Evolutionary conservation across 2,888 invertebrate genomes (phyloP), one percentile per base, ranked within the genome.

Genomic region (Microchrysa polita): DNA sequence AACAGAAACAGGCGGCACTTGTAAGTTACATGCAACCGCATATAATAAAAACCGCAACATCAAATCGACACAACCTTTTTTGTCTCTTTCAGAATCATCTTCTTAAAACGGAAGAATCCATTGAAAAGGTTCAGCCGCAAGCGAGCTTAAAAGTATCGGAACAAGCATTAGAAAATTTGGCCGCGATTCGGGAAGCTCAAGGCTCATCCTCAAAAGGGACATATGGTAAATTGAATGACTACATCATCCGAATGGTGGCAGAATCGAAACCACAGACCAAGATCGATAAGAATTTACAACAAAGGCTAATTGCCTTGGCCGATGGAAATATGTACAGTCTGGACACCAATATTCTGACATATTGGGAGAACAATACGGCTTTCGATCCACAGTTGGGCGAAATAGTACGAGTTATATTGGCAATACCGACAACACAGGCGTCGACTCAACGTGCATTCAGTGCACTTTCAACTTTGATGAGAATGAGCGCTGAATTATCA

Each of bases 391-490:
- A 72, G n/a, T 55, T 75, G 20, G n/a, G 52, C 14, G 40, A 74
- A 60, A 57, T 77, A 63, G 72, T 73, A n/a, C 55, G 76, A 67
- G 63, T 76, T 12, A 72, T 63, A 60, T 22, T 76, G 52, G 63
- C 77, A 53, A 75, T 76, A 23, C 77, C 77, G 22, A 48, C 73
- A 20, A 75, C 67, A 10, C 74, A 76, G 65, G 65, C 74, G 16
- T 74, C 76, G 44, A 74, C 75, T n/a, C 74, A 75, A 59, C 71
- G 75, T 42, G 74, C 74, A 18, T 76, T 76, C 48, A 72, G 74
- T 61, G 75, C 74, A 48, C 73, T 76, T 69, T 75, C 76, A 1
- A 73, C 61, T 42, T 74, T 76, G 22, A 73, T 72, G 18, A 72
- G 75, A 34, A 44, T 52, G 22, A 22, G 74, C 16, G 27, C 69